Conservation (phyloP, 2,113 vertebrate species). For the Propithecus coquereli region DNA sequence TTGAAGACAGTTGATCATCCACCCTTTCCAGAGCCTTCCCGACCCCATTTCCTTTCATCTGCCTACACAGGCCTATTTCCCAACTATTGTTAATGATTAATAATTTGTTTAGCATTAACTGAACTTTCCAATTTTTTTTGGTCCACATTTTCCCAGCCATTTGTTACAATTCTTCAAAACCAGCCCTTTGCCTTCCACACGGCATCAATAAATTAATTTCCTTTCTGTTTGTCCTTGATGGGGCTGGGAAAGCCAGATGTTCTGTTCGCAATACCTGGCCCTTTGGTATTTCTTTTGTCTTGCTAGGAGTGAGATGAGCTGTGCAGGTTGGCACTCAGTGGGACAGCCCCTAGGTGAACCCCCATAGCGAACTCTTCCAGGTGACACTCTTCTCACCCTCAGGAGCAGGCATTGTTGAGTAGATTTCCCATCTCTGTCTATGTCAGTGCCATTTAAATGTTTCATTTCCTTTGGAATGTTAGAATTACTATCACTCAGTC, state of each 20-base stretch:
- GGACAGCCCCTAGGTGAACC: neutral
- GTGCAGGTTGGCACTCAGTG: neutral
- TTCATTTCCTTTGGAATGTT: conserved; percentile 42
- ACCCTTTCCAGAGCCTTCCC: neutral
- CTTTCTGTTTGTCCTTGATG: conserved; percentile 45
- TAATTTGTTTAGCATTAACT: conserved; percentile 62
- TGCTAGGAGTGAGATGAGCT: neutral
- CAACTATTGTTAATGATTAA: conserved; percentile 59
- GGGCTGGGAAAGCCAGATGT: neutral
- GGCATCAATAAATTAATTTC: conserved; percentile 52
- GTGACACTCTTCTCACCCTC: neutral
- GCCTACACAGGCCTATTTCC: neutral
- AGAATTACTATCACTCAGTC: neutral
- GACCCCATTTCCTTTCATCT: conserved; percentile 4
- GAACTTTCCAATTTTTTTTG: conserved; percentile 30
- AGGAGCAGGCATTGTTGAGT: neutral
- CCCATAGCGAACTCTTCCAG: neutral
- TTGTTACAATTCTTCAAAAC: conserved; percentile 45
- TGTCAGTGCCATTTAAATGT: neutral
- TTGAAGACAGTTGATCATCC: neutral
- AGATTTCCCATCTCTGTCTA: neutral
- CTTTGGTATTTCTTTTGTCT: neutral
- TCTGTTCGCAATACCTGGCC: neutral
- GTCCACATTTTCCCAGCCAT: conserved; percentile 35
- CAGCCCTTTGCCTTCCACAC: neutral